These are phyloP conservation scores for Papio anubis DNA, from an alignment of 2,113 vertebrate genomes.

Conservation along the genomic window DNA sequence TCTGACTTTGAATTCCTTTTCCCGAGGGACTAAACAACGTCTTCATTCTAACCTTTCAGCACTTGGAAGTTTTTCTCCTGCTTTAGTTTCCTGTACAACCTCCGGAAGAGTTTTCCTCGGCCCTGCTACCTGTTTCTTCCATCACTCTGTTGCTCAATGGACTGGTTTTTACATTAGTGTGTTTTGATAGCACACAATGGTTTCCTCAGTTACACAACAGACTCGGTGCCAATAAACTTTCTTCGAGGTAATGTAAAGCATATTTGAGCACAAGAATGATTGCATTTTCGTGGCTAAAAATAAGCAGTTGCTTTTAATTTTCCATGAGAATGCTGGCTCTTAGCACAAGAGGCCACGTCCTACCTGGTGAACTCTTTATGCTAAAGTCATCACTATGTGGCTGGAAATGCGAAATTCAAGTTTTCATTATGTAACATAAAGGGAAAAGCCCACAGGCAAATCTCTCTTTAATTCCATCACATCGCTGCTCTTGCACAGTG, in stretches of 20 bases:
- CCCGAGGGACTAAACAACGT: not conserved
- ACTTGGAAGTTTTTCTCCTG: not conserved
- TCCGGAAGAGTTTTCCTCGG: not conserved
- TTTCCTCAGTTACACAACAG: slow-evolving; percentile 61
- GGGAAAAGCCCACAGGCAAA: not conserved
- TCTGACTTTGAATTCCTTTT: not conserved
- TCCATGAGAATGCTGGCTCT: not conserved
- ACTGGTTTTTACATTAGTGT: slow-evolving; percentile 30
- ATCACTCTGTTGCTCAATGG: not conserved
- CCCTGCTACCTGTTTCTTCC: slow-evolving; percentile 3
- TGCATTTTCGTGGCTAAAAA: slow-evolving; percentile 35
- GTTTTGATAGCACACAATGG: slow-evolving; percentile 22
- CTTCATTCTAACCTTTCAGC: not conserved
- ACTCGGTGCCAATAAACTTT: slow-evolving; percentile 7
- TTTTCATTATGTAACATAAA: not conserved
- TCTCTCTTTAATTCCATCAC: not conserved
- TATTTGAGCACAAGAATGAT: not conserved
- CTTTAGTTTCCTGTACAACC: not conserved
- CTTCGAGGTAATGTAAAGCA: slow-evolving; percentile 45
- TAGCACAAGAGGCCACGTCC: not conserved
- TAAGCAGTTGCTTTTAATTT: slow-evolving; percentile 58
- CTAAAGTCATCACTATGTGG: not conserved
- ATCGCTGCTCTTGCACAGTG: not conserved
- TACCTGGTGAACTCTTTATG: not conserved
- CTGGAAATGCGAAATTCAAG: not conserved